These are phyloP conservation scores for Columba janthina DNA, from an alignment of 2,113 vertebrate species.

Conservation along the genomic window DNA sequence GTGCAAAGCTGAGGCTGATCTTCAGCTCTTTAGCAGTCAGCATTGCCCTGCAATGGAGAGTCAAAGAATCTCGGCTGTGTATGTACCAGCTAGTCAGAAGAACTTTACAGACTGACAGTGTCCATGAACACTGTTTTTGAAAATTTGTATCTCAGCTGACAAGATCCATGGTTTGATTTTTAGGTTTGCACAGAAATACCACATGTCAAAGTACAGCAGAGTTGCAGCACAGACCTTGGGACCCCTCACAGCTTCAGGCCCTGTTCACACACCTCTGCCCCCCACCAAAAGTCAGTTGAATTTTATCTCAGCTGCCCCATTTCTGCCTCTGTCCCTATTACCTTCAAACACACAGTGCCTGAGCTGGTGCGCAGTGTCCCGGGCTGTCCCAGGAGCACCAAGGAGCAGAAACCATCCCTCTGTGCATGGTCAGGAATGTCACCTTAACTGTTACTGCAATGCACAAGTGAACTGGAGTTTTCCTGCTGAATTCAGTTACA, in stretches of 20 bases:
- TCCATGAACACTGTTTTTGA: neutral
- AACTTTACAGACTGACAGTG: neutral
- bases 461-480: neutral
- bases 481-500: neutral
- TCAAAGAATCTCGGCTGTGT: neutral
- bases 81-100: neutral
- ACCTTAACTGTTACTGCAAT: neutral
- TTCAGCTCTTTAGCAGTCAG: neutral
- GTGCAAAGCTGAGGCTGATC: neutral
- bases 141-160: neutral
- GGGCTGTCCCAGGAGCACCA: neutral
- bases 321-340: neutral
- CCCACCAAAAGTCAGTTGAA: neutral
- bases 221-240: neutral
- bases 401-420: fast-evolving
- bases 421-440: fast-evolving
- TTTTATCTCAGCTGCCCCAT: neutral
- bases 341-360: neutral
- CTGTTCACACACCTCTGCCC: fast-evolving
- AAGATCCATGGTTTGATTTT: neutral
- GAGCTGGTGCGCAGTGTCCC: fast-evolving
- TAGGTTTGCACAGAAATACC: neutral
- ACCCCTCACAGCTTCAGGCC: neutral
- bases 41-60: neutral
- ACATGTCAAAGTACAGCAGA: neutral